These are phyloP conservation scores for Sinocyclocheilus rhinocerous DNA, from an alignment of 2,113 vertebrate genomes.

Conservation along the genomic window DNA sequence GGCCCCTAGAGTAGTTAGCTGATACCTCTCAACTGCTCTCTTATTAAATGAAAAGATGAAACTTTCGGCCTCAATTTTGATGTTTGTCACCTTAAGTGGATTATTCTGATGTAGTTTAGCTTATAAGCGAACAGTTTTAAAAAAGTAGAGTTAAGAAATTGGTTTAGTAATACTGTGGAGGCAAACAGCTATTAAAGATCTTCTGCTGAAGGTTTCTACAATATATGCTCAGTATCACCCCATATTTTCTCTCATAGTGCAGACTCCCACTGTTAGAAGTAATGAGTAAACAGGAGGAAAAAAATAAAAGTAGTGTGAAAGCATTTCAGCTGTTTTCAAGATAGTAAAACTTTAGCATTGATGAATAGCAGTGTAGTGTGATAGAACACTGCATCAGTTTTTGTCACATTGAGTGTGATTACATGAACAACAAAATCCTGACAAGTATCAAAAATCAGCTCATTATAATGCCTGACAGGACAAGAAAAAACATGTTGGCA, in stretches of 20 bases:
- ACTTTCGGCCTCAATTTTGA: background rate
- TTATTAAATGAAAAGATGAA: constrained; percentile 31
- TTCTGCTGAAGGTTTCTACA: background rate
- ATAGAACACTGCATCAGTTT: background rate
- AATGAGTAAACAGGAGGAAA: constrained; percentile 19
- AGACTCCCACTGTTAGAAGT: background rate
- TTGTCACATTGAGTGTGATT: background rate
- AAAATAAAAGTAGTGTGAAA: constrained; percentile 30
- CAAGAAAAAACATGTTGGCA: background rate
- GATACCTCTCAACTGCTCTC: background rate
- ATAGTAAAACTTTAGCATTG: background rate
- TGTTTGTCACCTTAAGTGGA: constrained; percentile 20
- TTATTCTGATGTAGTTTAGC: constrained; percentile 25
- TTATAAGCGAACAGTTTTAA: constrained; percentile 8
- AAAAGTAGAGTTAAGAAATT: constrained; percentile 20
- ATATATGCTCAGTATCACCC: background rate
- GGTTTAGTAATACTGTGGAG: constrained; percentile 15
- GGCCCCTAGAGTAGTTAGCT: constrained; percentile 54
- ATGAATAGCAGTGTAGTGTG: background rate
- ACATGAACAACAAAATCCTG: background rate
- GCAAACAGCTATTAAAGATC: constrained; percentile 12
- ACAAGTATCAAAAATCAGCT: background rate
- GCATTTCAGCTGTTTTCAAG: background rate
- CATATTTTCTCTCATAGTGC: background rate
- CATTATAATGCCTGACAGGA: background rate